These are phyloP conservation scores for Netelia inedita DNA, from an alignment of 2,888 invertebrate genomes.

Conservation along the genomic window DNA sequence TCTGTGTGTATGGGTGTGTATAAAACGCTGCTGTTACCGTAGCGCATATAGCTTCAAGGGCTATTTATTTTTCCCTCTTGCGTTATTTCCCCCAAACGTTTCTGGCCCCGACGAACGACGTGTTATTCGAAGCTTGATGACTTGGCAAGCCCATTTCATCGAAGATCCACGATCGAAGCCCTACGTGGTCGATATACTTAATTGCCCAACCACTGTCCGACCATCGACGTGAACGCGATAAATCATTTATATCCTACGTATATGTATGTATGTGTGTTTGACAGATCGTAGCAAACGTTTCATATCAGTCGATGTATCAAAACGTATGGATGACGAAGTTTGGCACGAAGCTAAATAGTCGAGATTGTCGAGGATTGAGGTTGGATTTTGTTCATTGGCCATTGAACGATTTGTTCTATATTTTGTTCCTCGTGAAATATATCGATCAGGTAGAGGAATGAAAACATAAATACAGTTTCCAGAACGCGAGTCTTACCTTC, in stretches of 20 bases:
- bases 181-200: conserved; percentile 56
- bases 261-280: background rate
- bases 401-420: conserved; percentile 9
- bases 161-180: conserved; percentile 27
- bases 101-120: conserved; percentile 48
- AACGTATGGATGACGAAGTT: background rate
- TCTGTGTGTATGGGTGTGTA: background rate
- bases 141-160: conserved; percentile 62
- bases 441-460: background rate
- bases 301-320: conserved; percentile 2
- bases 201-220: conserved; percentile 54
- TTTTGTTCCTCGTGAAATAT: background rate
- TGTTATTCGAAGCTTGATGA: conserved; percentile 65
- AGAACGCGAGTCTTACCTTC: no score
- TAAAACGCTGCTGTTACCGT: conserved; percentile 44
- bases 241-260: conserved; percentile 40
- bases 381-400: background rate
- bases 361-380: background rate
- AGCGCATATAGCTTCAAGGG: conserved; percentile 41
- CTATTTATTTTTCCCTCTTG: conserved; percentile 65
- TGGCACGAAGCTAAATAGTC: conserved; percentile 1
- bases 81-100: conserved; percentile 63
- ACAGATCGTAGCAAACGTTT: conserved; percentile 19
- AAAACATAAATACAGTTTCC: no score
- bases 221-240: conserved; percentile 47